These are phyloP conservation scores for Aporophyla lueneburgensis DNA, from an alignment of 2,888 invertebrate genomes.

Conservation along the genomic window DNA sequence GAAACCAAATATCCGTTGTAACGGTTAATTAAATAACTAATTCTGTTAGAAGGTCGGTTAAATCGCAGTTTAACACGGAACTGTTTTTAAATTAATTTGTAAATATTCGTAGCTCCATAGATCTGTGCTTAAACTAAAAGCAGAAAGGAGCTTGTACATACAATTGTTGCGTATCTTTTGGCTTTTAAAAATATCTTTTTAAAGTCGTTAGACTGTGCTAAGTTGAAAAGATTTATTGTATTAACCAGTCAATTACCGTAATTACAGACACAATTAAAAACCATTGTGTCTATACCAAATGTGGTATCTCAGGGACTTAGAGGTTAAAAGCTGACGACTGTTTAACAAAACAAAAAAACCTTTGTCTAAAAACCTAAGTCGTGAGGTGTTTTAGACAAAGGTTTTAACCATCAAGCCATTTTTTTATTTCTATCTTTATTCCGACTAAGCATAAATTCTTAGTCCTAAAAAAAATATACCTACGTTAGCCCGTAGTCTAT, in stretches of 20 bases:
- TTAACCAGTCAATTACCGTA: no score
- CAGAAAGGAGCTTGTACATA: not conserved
- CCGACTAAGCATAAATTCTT: not conserved
- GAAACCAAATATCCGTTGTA: slow-evolving; percentile 11
- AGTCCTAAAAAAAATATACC: not conserved
- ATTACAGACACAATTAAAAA: no score
- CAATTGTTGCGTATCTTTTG: not conserved
- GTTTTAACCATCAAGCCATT: not conserved
- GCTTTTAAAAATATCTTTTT: not conserved
- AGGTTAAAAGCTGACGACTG: no score
- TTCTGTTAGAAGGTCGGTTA: slow-evolving; percentile 24
- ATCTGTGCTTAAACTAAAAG: not conserved
- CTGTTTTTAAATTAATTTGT: slow-evolving; percentile 23
- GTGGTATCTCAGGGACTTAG: no score
- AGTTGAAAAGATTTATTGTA: not conserved
- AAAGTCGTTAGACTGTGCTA: not conserved
- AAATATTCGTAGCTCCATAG: slow-evolving; percentile 13
- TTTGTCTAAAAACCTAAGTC: no score
- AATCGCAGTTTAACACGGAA: slow-evolving; percentile 20
- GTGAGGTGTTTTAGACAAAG: no score
- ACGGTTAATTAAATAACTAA: slow-evolving; percentile 41
- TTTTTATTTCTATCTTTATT: not conserved
- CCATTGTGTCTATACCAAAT: no score
- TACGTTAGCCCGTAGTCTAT: not conserved
- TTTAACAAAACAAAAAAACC: not conserved